Percentiles rank a stretch among this genome's conserved stretches.
Conservation (phyloP, 37 sponge, comb jelly and placozoan species). For the Amphimedon queenslandica region DNA sequence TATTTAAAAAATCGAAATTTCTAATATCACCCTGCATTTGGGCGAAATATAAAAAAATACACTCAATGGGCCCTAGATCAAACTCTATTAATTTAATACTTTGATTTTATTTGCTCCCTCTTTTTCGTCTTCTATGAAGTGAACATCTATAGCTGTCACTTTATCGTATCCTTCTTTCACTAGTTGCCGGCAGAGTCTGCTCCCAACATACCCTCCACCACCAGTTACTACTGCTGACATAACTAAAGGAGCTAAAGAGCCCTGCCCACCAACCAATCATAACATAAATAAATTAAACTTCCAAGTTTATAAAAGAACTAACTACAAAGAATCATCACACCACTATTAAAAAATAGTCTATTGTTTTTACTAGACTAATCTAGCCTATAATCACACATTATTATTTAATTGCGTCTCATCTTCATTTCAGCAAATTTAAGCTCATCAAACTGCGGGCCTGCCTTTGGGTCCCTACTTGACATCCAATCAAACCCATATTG, state of each 20-base stretch:
- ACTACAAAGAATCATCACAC: no score
- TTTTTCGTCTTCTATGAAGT: slow-evolving; percentile 10
- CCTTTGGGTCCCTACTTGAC: slow-evolving; percentile 1
- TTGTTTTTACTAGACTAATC: no score
- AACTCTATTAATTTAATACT: neutral
- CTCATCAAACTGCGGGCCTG: no score
- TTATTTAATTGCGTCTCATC: no score
- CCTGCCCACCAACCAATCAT: no score
- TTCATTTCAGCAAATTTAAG: no score
- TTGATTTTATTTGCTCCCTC: neutral
- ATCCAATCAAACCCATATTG: no score
- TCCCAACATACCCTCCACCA: slow-evolving; percentile 73
- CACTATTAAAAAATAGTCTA: no score
- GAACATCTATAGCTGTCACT: slow-evolving; percentile 51
- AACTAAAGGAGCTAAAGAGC: no score
- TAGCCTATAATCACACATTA: no score
- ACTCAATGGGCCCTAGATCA: neutral
- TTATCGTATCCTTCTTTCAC: slow-evolving; percentile 21
- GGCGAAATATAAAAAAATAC: neutral
- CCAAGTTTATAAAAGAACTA: no score
- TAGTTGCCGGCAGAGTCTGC: slow-evolving; percentile 18
- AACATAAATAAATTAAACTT: no score
- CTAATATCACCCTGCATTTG: slow-evolving; percentile 53
- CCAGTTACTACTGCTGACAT: slow-evolving; percentile 72
- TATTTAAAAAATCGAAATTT: slow-evolving; percentile 5